Evolutionary conservation across 2,888 invertebrate genomes (phyloP).

Genomic region (Digitonthophagus gazella): DNA sequence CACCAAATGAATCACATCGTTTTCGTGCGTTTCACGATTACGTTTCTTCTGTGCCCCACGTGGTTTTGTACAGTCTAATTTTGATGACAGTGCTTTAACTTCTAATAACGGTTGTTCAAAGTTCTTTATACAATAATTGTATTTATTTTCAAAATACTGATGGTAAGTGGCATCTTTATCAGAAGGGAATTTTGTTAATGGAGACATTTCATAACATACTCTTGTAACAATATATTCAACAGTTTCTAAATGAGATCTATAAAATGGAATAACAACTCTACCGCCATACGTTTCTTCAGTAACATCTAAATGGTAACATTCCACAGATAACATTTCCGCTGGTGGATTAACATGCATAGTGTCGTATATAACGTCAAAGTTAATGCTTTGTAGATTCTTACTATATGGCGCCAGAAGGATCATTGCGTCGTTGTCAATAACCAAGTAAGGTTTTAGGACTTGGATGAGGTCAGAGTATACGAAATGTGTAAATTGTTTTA

Average conservation of each 20-base stretch:
- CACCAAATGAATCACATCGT: constrained; percentile 68
- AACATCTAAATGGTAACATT: constrained; percentile 56
- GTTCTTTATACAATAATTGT: constrained; percentile 64
- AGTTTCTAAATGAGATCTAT: constrained; percentile 54
- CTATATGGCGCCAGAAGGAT: constrained; percentile 37
- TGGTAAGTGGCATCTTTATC: constrained; percentile 62
- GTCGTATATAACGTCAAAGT: constrained; percentile 59
- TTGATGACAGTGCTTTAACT: constrained; percentile 66
- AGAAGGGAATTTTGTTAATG: constrained; percentile 66
- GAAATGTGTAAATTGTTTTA: constrained; percentile 68
- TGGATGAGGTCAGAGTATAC: constrained; percentile 71
- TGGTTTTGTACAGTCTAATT: constrained; percentile 63
- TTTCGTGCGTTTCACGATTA: constrained; percentile 54
- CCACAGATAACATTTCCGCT: constrained; percentile 50
- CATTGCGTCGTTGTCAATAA: constrained; percentile 56
- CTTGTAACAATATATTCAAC: constrained; percentile 65
- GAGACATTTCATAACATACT: constrained; percentile 65
- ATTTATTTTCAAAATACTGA: constrained; percentile 75
- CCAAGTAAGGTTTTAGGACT: constrained; percentile 61
- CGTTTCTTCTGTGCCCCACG: constrained; percentile 47
- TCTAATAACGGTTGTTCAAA: constrained; percentile 74
- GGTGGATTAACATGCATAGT: constrained; percentile 44
- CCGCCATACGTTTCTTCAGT: constrained; percentile 63
- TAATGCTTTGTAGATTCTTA: constrained; percentile 51
- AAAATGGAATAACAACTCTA: constrained; percentile 84